A percentile compares a stretch with the other conserved stretches of the same genome.
Evolutionary conservation across 2,888 invertebrate genomes (phyloP).

Genomic region (Drosophila colorata): DNA sequence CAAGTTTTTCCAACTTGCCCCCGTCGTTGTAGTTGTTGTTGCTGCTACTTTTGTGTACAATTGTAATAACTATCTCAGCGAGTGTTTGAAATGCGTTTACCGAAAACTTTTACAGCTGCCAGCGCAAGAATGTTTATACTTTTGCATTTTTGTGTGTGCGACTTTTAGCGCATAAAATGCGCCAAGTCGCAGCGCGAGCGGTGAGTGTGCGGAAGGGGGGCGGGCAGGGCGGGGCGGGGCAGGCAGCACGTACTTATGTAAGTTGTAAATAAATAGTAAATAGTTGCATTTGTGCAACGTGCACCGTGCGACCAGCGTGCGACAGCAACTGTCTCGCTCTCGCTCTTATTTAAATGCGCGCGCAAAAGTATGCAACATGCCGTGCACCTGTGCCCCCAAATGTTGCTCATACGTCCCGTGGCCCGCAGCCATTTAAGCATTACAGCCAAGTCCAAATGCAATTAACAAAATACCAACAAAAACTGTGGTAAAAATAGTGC

Average conservation of each 20-base stretch:
- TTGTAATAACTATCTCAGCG: conserved; percentile 81
- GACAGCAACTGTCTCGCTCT: conserved; percentile 12
- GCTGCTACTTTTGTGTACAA: conserved; percentile 58
- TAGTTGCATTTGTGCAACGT: conserved; percentile 47
- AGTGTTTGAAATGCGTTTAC: conserved; percentile 81
- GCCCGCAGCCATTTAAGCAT: not conserved
- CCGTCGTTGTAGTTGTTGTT: conserved; percentile 16
- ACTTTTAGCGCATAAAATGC: conserved; percentile 53
- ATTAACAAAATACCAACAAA: conserved; percentile 9
- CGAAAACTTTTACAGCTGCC: conserved; percentile 73
- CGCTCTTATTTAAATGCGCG: conserved; percentile 37
- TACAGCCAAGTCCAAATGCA: not conserved
- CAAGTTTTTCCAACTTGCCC: conserved; percentile 48
- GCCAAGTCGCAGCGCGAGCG: not conserved
- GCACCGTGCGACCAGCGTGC: conserved; percentile 15
- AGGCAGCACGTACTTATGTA: conserved; percentile 53
- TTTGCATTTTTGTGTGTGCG: conserved; percentile 64
- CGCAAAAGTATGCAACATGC: conserved; percentile 49
- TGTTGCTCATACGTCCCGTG: conserved; percentile 3
- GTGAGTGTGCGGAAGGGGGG: not conserved
- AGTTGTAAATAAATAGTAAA: conserved; percentile 64
- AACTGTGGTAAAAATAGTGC: not conserved
- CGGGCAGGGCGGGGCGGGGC: not conserved
- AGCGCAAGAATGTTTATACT: conserved; percentile 73
- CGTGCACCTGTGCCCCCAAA: not conserved